Base-by-base conservation (phyloP, 2,113 vertebrate species). In the Nothocercus julius region DNA sequence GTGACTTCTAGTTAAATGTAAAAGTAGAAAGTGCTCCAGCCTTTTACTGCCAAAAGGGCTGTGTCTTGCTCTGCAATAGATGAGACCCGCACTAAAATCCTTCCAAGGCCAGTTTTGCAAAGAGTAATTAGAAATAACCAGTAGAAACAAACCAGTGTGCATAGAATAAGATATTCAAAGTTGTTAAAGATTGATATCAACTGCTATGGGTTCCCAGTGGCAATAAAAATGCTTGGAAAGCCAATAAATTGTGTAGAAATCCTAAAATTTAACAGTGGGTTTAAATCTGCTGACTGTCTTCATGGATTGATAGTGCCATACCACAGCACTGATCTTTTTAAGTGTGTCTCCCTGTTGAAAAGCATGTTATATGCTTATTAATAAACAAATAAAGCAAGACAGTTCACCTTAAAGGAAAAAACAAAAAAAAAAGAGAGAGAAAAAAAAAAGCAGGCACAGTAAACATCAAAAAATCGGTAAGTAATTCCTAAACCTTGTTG, bases 1-100 rank as follows among this genome's bases (percentile, higher is more conserved):
- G 77, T 89, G 93, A 92, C 86, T 97, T 95, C 94, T 96, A 96
- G 94, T 93, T 96, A 96, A 96, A 95, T 93, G 84, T 70, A 94
- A 96, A 67, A 93, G 83, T 72, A 95, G 83, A 95, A 92, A 93
- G 73, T 74, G 66, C 70, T 93, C 49, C 77, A 89, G 70, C 30
- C 67, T 96, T 73, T 92, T 67, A 69, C 75, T 87, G 88, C 70
- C 87, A 90, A 84, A 94, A 86, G 28, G 34, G 13, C 67, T 77
- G 58, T 94, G 53, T 63, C 90, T 94, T 92, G 75, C 56, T 77
- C 69, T 84, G 77, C 44, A 74, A 58, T 84, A 69, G 64, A 77
- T 82, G 53, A 76, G 58, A 58, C 69, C 81, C 73, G 54, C 58
- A 53, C 58, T 84, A 42, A 93, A 86, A 32, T 10, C 9, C 47